Evolutionary conservation across 2,797 vertebrate species (phyloP).

Genomic region (Melanotaenia trifasciata): DNA sequence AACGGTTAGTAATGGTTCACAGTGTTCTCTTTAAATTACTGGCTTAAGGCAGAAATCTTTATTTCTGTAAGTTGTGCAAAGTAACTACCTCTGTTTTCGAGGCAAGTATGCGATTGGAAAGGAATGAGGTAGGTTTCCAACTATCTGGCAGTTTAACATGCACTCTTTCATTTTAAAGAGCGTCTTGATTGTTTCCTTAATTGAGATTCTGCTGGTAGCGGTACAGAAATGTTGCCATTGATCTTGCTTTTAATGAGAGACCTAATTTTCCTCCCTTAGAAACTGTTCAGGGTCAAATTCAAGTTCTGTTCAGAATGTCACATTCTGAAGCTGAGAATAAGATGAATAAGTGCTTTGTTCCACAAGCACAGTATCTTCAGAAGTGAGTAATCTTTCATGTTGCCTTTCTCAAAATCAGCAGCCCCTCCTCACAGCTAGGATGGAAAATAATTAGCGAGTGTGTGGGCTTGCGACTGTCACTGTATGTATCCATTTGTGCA

Average conservation of each 20-base stretch:
- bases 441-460: slow-evolving; percentile 69
- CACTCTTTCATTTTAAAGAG: slow-evolving; percentile 70
- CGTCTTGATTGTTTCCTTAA: slow-evolving; percentile 66
- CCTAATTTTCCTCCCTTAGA: slow-evolving; percentile 71
- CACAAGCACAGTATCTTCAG: slow-evolving; percentile 58
- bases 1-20: slow-evolving; percentile 34
- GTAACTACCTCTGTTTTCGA: slow-evolving; percentile 11
- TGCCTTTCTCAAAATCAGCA: slow-evolving; percentile 57
- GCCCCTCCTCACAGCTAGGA: slow-evolving; percentile 63
- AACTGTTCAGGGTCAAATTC: slow-evolving; percentile 72
- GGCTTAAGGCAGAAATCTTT: slow-evolving; percentile 47
- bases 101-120: slow-evolving; percentile 23
- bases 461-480: slow-evolving; percentile 30
- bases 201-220: slow-evolving; percentile 57
- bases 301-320: slow-evolving; percentile 58
- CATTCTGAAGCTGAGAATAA: slow-evolving; percentile 56
- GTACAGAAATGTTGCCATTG: slow-evolving; percentile 69
- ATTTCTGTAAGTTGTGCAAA: slow-evolving; percentile 34
- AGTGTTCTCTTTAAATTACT: slow-evolving; percentile 37
- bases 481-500: slow-evolving; percentile 46
- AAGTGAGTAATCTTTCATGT: slow-evolving; percentile 72
- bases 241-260: slow-evolving; percentile 80
- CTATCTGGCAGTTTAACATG: slow-evolving; percentile 43
- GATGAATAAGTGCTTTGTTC: slow-evolving; percentile 69
- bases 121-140: slow-evolving; percentile 32